Evolutionary conservation across 2,888 invertebrate genomes (phyloP).

Genomic region (Trypoxylon attenuatum): DNA sequence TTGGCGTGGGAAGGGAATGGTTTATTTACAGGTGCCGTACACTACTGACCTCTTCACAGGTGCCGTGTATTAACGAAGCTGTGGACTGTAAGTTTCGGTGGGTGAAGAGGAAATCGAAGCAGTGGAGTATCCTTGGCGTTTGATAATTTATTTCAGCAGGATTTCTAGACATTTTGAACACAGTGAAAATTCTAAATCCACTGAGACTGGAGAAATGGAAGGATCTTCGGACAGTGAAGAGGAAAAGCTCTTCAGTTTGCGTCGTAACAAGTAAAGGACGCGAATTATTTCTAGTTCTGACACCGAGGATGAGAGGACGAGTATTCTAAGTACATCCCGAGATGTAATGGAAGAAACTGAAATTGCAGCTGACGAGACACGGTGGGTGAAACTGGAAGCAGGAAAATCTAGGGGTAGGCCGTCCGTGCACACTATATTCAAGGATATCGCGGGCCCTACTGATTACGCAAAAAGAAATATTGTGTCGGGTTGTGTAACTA

Average conservation of each 20-base stretch:
- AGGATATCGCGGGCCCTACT: slow-evolving; percentile 21
- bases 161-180: no score
- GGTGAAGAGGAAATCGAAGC: no score
- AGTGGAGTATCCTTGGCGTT: no score
- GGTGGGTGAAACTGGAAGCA: slow-evolving; percentile 14
- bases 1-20: no score
- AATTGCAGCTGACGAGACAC: slow-evolving; percentile 18
- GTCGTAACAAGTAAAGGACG: slow-evolving; percentile 9
- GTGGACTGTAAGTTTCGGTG: no score
- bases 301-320: slow-evolving; percentile 11
- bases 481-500: slow-evolving; percentile 19
- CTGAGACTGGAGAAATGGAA: slow-evolving; percentile 18
- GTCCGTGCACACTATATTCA: slow-evolving; percentile 22
- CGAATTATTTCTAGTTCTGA: slow-evolving; percentile 13
- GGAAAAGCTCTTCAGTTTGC: slow-evolving; percentile 1
- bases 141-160: no score
- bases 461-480: slow-evolving; percentile 33
- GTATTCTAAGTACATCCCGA: slow-evolving; percentile 15
- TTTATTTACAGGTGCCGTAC: no score
- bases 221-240: slow-evolving; percentile 18
- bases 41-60: no score
- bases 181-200: slow-evolving; percentile 1
- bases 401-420: slow-evolving; percentile 7
- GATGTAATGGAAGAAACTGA: slow-evolving; percentile 15
- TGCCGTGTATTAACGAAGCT: no score